Conservation (phyloP, 2,888 invertebrate species). For the Agrilus mali region DNA sequence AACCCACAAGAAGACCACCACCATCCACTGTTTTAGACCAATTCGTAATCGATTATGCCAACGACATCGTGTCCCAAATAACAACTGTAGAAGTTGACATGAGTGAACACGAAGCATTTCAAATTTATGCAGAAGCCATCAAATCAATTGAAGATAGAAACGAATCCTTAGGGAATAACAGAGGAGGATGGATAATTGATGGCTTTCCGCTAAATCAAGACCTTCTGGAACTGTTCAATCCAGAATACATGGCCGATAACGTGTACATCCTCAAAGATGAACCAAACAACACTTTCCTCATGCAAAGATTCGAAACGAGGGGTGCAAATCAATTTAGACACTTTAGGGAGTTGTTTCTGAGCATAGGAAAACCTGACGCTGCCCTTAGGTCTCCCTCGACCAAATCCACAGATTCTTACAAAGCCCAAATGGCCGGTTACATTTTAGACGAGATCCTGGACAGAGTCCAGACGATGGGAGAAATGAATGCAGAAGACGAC, state of each 20-base stretch:
- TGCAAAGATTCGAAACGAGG: conserved; percentile 19
- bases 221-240: conserved; percentile 37
- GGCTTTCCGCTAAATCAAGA: conserved; percentile 40
- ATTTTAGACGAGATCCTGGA: conserved; percentile 14
- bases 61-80: conserved; percentile 32
- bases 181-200: conserved; percentile 48
- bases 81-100: conserved; percentile 33
- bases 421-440: conserved; percentile 10
- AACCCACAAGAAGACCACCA: conserved; percentile 12
- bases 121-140: conserved; percentile 32
- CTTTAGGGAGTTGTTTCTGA: conserved; percentile 23
- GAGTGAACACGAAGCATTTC: conserved; percentile 34
- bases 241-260: conserved; percentile 41
- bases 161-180: conserved; percentile 23
- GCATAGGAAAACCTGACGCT: conserved; percentile 20
- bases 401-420: conserved; percentile 12
- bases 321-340: conserved; percentile 20
- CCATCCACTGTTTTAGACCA: conserved; percentile 31
- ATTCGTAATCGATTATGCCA: conserved; percentile 38
- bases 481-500: conserved; percentile 1
- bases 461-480: neutral
- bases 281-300: conserved; percentile 32
- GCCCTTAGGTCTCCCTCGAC: conserved; percentile 20
- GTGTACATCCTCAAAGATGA: conserved; percentile 42
- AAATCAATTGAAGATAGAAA: conserved; percentile 29